phyloP scores from a whole-genome alignment of 2,888 invertebrate species.

The Epistrophella euchroma region DNA sequence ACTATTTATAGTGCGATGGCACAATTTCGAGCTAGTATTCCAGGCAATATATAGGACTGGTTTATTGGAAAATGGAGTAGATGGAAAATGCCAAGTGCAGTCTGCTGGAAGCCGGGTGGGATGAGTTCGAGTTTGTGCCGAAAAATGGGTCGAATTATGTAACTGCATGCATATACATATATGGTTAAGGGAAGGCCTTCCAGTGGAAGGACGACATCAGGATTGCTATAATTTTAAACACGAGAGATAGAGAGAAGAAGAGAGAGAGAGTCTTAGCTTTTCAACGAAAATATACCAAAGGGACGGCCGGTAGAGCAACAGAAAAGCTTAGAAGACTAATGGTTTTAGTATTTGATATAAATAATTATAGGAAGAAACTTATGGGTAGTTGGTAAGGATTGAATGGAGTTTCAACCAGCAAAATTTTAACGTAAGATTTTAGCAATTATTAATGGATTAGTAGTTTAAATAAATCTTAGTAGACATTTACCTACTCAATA shows the following conservation, averaged over 20 bases:
- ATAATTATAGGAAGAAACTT: background rate
- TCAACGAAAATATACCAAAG: conserved; percentile 11
- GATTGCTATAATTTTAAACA: conserved; percentile 6
- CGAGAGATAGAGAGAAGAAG: background rate
- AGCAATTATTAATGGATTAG: too few relatives aligned
- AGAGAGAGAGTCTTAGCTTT: conserved; percentile 1
- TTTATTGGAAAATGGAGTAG: conserved; percentile 83
- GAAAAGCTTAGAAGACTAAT: background rate
- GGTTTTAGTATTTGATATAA: background rate
- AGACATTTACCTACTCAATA: too few relatives aligned
- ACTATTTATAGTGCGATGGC: conserved; percentile 52
- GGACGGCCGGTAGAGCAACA: background rate
- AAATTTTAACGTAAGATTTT: too few relatives aligned
- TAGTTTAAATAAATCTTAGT: too few relatives aligned
- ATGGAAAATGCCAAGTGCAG: conserved; percentile 84
- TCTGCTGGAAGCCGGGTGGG: conserved; percentile 80
- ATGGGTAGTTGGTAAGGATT: background rate
- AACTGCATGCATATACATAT: conserved; percentile 37
- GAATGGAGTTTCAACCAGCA: too few relatives aligned
- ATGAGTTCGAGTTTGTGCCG: conserved; percentile 76
- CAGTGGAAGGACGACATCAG: conserved; percentile 53
- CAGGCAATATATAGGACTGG: conserved; percentile 82
- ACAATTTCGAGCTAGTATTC: conserved; percentile 66
- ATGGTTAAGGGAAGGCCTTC: conserved; percentile 37
- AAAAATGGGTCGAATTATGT: conserved; percentile 74